Evolutionary conservation across 1,140 invertebrate genomes (phyloP).

Genomic region (Teleopsis dalmanni): DNA sequence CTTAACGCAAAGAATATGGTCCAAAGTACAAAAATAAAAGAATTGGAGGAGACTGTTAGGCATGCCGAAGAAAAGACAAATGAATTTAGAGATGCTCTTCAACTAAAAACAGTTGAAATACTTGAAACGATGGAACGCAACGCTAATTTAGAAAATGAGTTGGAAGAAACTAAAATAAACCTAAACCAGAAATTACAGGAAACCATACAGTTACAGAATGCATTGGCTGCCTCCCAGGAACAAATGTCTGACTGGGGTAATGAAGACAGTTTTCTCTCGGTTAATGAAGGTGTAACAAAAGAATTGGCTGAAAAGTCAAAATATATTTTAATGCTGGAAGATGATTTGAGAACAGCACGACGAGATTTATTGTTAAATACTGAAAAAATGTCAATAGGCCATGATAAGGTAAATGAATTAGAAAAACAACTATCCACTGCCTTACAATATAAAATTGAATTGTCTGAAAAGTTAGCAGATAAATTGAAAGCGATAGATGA

Average conservation of each 20-base stretch:
- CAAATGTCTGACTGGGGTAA: slow-evolving; percentile 10
- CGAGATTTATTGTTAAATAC: slow-evolving; percentile 14
- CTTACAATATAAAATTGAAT: too few species aligned
- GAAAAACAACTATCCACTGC: slow-evolving; percentile 10
- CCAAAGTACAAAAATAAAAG: not conserved
- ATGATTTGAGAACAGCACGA: too few species aligned
- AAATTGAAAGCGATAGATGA: too few species aligned
- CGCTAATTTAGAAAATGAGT: not conserved
- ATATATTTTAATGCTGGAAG: too few species aligned
- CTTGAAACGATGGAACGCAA: not conserved
- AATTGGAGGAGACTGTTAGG: not conserved
- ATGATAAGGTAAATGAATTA: slow-evolving; percentile 7
- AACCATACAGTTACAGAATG: slow-evolving; percentile 3
- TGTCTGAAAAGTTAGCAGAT: too few species aligned
- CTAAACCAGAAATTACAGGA: slow-evolving; percentile 3
- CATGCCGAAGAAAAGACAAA: too few species aligned
- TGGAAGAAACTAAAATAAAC: not conserved
- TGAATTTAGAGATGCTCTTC: not conserved
- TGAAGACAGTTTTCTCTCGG: not conserved
- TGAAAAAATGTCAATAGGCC: slow-evolving; percentile 15
- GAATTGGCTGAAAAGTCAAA: not conserved
- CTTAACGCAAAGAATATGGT: not conserved
- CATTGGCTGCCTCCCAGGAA: slow-evolving; percentile 6
- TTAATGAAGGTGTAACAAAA: not conserved
- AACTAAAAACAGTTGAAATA: not conserved